Evolutionary conservation across 2,113 vertebrate genomes (phyloP).

Genomic region (Osmerus mordax): DNA sequence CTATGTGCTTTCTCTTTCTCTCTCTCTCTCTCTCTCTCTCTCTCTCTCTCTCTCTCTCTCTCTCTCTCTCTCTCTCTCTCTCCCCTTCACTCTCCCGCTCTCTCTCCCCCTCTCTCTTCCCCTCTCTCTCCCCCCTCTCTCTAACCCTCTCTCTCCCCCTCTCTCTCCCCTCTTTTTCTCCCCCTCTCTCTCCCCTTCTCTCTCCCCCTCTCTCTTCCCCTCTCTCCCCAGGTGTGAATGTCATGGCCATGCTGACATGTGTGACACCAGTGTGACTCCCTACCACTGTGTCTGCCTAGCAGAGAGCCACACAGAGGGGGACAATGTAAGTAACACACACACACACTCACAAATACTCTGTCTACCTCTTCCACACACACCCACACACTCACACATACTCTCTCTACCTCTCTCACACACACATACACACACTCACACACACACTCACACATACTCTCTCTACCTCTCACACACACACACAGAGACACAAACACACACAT

Average conservation of each 20-base stretch:
- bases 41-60: not conserved
- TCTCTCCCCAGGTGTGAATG: slow-evolving; percentile 82
- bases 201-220: slow-evolving; percentile 5
- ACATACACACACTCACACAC: too few relatives aligned
- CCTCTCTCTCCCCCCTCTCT: slow-evolving; percentile 9
- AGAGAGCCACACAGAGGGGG: slow-evolving; percentile 82
- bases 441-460: too few relatives aligned
- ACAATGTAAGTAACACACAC: slow-evolving; percentile 77
- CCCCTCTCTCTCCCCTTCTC: not conserved
- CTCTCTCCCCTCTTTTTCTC: too few relatives aligned
- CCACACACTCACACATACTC: too few relatives aligned
- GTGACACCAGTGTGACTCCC: slow-evolving; percentile 70
- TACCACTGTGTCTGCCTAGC: slow-evolving; percentile 81
- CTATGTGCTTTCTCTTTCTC: not conserved
- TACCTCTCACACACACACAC: not conserved
- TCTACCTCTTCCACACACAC: not conserved
- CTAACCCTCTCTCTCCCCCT: too few relatives aligned
- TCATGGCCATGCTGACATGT: slow-evolving; percentile 81
- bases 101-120: too few relatives aligned
- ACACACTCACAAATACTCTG: slow-evolving; percentile 7
- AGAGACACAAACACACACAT: not conserved
- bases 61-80: too few relatives aligned
- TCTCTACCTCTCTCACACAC: too few relatives aligned
- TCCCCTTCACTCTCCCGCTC: too few relatives aligned
- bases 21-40: too few relatives aligned